Percentiles rank a stretch among this genome's conserved stretches.
Conservation (phyloP, 2,888 invertebrate genomes). For the Acleris sparsana region DNA sequence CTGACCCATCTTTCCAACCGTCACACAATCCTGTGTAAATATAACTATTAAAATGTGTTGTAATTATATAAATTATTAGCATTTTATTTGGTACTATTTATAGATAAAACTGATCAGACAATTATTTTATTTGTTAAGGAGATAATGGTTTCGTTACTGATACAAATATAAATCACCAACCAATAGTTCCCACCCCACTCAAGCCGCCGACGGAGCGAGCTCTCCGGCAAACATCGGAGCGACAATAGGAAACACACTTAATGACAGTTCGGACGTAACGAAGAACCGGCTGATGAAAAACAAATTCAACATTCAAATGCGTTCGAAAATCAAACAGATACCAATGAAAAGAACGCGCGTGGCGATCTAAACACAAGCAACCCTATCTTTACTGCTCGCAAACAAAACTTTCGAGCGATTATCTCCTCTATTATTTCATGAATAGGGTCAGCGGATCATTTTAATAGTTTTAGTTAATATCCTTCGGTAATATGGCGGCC, state of each 20-base stretch:
- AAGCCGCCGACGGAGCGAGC: conserved; percentile 64
- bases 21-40: too few species aligned
- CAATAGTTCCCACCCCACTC: conserved; percentile 60
- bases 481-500: conserved; percentile 52
- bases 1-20: not conserved
- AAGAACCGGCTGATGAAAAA: conserved; percentile 76
- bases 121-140: not conserved
- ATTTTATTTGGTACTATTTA: too few species aligned
- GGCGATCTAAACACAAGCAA: conserved; percentile 56
- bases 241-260: conserved; percentile 67
- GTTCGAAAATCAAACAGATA: conserved; percentile 80
- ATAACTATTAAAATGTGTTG: too few species aligned
- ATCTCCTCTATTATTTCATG: conserved; percentile 4
- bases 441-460: conserved; percentile 36
- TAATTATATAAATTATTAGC: too few species aligned
- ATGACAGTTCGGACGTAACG: conserved; percentile 73
- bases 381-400: conserved; percentile 21
- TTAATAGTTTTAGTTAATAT: conserved; percentile 38
- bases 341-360: conserved; percentile 79
- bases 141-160: conserved; percentile 38
- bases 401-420: conserved; percentile 24
- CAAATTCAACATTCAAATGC: conserved; percentile 74
- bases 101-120: too few species aligned
- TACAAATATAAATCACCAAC: conserved; percentile 52
- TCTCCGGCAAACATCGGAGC: conserved; percentile 65